Conservation (phyloP, 2,113 vertebrate genomes). For the Galemys pyrenaicus region DNA sequence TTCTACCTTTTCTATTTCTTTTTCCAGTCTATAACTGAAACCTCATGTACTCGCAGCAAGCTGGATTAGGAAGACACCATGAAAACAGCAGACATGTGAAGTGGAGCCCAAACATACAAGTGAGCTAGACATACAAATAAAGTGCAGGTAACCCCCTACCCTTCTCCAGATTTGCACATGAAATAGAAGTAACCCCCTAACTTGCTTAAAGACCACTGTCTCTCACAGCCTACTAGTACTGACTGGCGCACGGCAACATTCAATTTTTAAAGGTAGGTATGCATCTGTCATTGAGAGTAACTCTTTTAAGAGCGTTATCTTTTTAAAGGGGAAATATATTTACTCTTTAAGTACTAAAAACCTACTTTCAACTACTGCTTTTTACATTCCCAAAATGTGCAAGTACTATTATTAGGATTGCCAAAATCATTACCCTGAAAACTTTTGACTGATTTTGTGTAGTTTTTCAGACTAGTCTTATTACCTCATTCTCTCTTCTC, state of each 20-base stretch:
- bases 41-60: background rate
- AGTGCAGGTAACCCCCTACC: background rate
- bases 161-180: background rate
- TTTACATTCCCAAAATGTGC: background rate
- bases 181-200: background rate
- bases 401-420: background rate
- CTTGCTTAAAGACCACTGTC: background rate
- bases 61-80: background rate
- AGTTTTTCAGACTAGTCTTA: background rate
- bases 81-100: rapidly evolving
- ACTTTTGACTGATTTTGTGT: background rate
- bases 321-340: background rate
- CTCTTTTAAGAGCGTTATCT: background rate
- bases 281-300: background rate
- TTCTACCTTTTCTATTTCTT: background rate
- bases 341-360: background rate
- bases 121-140: background rate
- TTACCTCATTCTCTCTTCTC: background rate
- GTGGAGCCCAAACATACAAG: background rate
- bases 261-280: background rate
- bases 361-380: background rate
- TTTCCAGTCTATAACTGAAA: background rate
- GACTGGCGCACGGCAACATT: background rate
- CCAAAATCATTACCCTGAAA: conserved; percentile 30
- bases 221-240: background rate